phyloP scores from a whole-genome alignment of 2,888 invertebrate genomes.

The Perithous albicinctus region DNA sequence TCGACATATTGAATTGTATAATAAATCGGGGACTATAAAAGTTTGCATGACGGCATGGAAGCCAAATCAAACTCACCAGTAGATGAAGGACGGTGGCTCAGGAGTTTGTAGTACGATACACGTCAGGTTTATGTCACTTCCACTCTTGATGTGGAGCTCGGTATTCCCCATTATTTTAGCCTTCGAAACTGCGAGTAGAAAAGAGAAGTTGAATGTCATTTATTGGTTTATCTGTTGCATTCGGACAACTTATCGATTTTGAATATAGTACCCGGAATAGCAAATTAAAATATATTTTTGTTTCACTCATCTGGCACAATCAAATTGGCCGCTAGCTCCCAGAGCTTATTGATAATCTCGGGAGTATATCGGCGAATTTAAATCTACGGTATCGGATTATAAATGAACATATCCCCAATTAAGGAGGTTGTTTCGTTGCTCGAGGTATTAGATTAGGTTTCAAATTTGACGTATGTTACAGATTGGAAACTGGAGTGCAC shows the following conservation, averaged over 20 bases:
- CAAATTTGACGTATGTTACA: too few species aligned
- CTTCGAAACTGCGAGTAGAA: conserved; percentile 90
- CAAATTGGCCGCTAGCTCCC: background rate
- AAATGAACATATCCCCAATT: background rate
- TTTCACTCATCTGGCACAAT: background rate
- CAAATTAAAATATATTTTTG: conserved; percentile 27
- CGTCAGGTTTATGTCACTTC: conserved; percentile 96
- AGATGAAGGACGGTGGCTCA: conserved; percentile 92
- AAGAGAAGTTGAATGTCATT: conserved; percentile 34
- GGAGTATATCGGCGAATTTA: background rate
- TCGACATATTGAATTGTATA: background rate
- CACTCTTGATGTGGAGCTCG: conserved; percentile 94
- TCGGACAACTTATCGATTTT: conserved; percentile 21
- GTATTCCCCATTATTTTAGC: conserved; percentile 95
- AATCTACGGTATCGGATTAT: background rate
- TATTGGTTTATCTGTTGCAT: background rate
- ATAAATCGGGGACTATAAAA: background rate
- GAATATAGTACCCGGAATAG: background rate
- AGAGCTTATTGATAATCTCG: background rate
- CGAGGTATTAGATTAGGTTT: too few species aligned
- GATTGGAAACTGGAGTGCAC: too few species aligned
- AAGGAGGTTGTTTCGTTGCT: background rate
- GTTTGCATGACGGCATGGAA: background rate
- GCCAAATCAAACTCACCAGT: conserved; percentile 78
- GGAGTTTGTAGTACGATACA: conserved; percentile 94